Evolutionary conservation across 2,797 vertebrate species (phyloP), one percentile per base, ranked within the genome.

Genomic region (Sciurus vulgaris): DNA sequence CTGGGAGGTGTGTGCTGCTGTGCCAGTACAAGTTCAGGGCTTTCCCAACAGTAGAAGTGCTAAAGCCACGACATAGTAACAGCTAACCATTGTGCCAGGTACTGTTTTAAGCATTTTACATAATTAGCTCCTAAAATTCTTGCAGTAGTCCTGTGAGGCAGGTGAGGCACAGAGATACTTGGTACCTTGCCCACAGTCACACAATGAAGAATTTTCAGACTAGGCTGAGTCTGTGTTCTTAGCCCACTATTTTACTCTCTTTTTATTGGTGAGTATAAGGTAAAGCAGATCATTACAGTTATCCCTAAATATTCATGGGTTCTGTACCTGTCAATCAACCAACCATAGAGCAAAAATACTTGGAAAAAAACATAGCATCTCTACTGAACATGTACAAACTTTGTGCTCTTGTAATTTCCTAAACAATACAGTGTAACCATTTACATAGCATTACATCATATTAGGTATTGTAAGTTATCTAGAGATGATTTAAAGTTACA

Each of bases 101-200:
- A 26, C 22, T 67, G 4, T 67, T 89, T 14, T 35, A 51, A 89
- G 51, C 22, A 28, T 10, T 82, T 93, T 79, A n/a, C 24, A 47
- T 91, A 59, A 95, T 91, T 72, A 61, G 49, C 47, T 74, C 47
- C 85, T 82, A 49, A 61, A 73, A 65, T 89, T 79, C 67, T 74
- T 54, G 81, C 28, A 13, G 1, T 51, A 65, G 38, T 13, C 33
- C 13, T 30, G 0, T 4, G 49, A 35, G 15, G 85, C 38, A 47
- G 51, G 35, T 51, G 41, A 96, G n/a, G 30, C 77, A 85, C 54
- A 89, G 90, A 89, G 47, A 44, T 44, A 14, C 47, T 24, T 44
- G 85, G 35, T 30, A 35, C 11, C 35, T 87, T 72, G 54, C 67
- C 67, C 7, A 41, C 63, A 47, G 44, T 44, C 38, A 73, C 89